Percentiles rank a stretch among this genome's conserved stretches.
phyloP scores from a whole-genome alignment of 2,113 vertebrate genomes.

The Poeciliopsis prolifica region DNA sequence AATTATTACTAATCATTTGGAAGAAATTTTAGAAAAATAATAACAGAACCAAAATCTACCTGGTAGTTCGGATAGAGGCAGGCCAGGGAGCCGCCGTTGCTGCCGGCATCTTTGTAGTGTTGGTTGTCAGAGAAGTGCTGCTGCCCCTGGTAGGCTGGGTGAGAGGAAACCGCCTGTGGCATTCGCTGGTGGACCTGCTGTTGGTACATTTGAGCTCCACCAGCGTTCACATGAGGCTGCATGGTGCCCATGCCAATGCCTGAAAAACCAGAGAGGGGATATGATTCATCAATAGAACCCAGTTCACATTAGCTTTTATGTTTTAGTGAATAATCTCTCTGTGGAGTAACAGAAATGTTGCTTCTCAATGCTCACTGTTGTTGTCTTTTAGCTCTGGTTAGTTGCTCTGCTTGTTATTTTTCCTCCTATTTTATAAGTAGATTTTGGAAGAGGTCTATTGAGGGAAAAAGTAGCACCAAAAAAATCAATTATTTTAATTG shows the following conservation, averaged over 20 bases:
- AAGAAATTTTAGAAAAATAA: neutral
- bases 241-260: constrained; percentile 87
- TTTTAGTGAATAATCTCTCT: too few species aligned
- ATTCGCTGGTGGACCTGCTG: constrained; percentile 82
- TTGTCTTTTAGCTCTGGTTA: too few species aligned
- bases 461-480: too few species aligned
- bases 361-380: too few species aligned
- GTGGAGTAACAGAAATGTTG: too few species aligned
- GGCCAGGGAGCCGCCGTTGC: constrained; percentile 85
- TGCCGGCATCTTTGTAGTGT: constrained; percentile 82
- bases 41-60: constrained; percentile 70
- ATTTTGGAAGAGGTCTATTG: too few species aligned
- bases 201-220: constrained; percentile 83
- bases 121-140: constrained; percentile 85
- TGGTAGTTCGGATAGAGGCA: constrained; percentile 97
- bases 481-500: too few species aligned
- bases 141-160: constrained; percentile 83
- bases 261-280: constrained; percentile 61
- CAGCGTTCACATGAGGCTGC: constrained; percentile 83
- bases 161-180: constrained; percentile 77
- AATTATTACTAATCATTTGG: too few species aligned
- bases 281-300: neutral
- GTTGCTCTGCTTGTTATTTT: too few species aligned
- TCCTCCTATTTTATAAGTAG: too few species aligned
- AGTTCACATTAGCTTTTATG: too few species aligned